These are phyloP conservation scores for Lycocorax pyrrhopterus DNA, from an alignment of 2,113 vertebrate genomes.

Conservation along the genomic window DNA sequence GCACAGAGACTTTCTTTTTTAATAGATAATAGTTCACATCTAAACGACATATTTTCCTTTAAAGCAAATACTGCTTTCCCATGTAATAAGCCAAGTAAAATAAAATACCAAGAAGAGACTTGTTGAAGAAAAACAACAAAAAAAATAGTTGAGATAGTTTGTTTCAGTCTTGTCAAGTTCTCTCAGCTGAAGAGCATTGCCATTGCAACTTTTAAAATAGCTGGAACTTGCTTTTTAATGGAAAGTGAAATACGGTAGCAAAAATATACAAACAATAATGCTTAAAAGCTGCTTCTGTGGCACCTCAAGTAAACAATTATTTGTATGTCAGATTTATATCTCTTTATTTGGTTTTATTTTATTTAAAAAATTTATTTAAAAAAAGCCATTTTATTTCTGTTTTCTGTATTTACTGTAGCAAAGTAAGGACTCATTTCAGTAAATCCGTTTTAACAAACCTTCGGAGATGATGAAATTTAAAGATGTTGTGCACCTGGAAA, in stretches of 20 bases:
- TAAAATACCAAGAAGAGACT: conserved; percentile 34
- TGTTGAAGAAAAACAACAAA: neutral
- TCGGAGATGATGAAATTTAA: neutral
- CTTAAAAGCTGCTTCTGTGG: neutral
- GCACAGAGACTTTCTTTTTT: neutral
- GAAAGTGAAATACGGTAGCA: neutral
- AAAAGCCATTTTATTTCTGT: neutral
- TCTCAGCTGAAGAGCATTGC: neutral
- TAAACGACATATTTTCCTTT: conserved; percentile 13
- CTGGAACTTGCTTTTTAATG: neutral
- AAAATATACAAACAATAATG: neutral
- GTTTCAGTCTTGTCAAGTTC: neutral
- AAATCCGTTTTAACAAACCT: neutral
- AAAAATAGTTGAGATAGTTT: neutral
- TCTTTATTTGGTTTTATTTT: neutral
- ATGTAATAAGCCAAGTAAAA: conserved; percentile 52
- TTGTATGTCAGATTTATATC: neutral
- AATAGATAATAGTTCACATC: conserved; percentile 2
- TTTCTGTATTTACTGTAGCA: neutral
- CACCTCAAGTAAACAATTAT: neutral
- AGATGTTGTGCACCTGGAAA: neutral
- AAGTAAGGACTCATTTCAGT: neutral
- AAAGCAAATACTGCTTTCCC: conserved; percentile 31
- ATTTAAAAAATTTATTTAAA: no score
- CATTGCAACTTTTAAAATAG: neutral